phyloP scores from a whole-genome alignment of 1,140 invertebrate genomes.

The Lucilia cuprina region DNA sequence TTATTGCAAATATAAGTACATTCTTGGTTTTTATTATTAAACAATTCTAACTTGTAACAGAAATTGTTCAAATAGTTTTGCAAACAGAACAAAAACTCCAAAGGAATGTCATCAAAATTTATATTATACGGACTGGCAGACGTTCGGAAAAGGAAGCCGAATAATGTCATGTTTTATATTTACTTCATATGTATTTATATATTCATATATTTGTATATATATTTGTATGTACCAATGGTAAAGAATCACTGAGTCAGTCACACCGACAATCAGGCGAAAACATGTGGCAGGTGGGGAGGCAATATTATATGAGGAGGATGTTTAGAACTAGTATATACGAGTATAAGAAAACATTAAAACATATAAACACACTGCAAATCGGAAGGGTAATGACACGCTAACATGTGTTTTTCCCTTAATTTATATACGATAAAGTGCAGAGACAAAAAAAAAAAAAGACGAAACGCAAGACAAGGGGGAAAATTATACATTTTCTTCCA shows the following conservation, averaged over 20 bases:
- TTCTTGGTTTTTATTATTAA: neutral
- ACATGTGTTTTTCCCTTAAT: neutral
- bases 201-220: neutral
- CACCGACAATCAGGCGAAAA: neutral
- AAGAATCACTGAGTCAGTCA: neutral
- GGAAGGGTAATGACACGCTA: slow-evolving; percentile 1
- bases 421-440: neutral
- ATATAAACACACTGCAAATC: neutral
- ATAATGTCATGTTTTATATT: neutral
- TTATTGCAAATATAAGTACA: neutral
- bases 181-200: too few species aligned
- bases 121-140: neutral
- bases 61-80: neutral
- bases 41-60: neutral
- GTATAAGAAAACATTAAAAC: neutral
- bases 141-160: neutral
- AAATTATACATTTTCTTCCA: neutral
- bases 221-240: neutral
- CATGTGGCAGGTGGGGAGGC: too few species aligned
- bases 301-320: too few species aligned
- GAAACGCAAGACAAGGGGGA: neutral
- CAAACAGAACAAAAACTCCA: neutral
- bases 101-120: neutral
- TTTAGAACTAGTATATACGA: too few species aligned
- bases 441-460: neutral